Evolutionary conservation across 2,888 invertebrate genomes (phyloP), one percentile per base, ranked within the genome.

Genomic region (Anoplius nigerrimus): DNA sequence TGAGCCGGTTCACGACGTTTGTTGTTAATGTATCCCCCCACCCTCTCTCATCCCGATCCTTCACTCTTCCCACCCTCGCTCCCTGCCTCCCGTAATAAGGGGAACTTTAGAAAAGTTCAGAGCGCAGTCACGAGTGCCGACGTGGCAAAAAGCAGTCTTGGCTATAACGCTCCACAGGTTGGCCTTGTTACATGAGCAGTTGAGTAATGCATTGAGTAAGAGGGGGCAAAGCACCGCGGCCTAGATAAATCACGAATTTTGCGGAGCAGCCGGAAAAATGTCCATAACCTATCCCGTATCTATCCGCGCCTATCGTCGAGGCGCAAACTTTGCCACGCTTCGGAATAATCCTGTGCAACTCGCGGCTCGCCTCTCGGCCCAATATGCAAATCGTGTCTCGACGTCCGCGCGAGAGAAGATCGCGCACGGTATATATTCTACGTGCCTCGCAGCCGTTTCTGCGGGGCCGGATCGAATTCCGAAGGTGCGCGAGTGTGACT

Each of bases 111-210:
- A 51, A 46, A 43, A 52, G 56, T 60, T 45, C 43, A 21, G 51
- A 8, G 53, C 56, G 11, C 27, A 27, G 43, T 21, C 45, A 52
- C 64, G 65, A 60, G 51, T 62, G 34, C 52, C 58, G 53, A 4
- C 20, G 42, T 45, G 24, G 59, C 62, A 72, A 72, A 72, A 72
- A 72, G 71, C 57, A 56, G 71, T 69, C 71, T 62, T 21, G 53
- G 48, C 57, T 42, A 34, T 48, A 42, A 34, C 16, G 63, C 48
- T 59, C 34, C 27, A 53, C 58, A 24, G 62, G 59, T 45, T 48
- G 57, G 66, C 69, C 71, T 72, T 62, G 71, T 72, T 72, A 66
- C 71, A 69, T 43, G 65, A 57, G 67, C 66, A 57, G 62, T 72
- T 64, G 71, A 65, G 67, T 71, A 72, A 72, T 66, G 58, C 62